A percentile compares a stretch with the other conserved stretches of the same genome.
Evolutionary conservation across 2,797 vertebrate species (phyloP).

Genomic region (Pogoniulus pusillus): DNA sequence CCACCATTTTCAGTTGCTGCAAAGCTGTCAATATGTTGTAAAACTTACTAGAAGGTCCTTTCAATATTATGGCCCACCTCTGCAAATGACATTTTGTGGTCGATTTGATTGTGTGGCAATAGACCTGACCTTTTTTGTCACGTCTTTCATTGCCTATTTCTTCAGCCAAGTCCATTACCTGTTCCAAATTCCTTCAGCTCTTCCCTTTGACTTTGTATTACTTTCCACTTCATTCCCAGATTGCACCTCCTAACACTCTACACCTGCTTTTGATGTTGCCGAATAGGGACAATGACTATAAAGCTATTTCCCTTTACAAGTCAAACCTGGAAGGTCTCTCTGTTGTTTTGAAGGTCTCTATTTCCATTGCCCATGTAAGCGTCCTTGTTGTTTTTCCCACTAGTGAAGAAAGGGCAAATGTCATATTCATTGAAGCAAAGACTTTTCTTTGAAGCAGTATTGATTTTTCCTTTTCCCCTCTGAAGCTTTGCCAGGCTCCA

Average conservation of each 20-base stretch:
- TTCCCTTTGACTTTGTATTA: conserved; percentile 35
- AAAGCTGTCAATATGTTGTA: neutral
- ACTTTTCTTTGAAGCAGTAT: conserved; percentile 56
- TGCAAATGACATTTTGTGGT: conserved; percentile 20
- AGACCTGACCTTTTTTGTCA: neutral
- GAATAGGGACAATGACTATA: conserved; percentile 34
- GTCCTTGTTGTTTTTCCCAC: conserved; percentile 67
- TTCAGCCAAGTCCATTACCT: conserved; percentile 24
- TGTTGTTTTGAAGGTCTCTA: conserved; percentile 30
- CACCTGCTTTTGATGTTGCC: conserved; percentile 47
- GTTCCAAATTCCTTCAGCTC: conserved; percentile 8
- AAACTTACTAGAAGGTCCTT: neutral
- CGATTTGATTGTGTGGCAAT: neutral
- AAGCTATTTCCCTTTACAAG: conserved; percentile 56
- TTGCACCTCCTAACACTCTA: neutral
- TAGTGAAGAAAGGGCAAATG: conserved; percentile 67
- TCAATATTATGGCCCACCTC: neutral
- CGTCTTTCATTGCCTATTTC: neutral
- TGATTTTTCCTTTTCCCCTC: conserved; percentile 65
- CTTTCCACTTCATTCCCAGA: conserved; percentile 34
- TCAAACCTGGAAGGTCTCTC: conserved; percentile 58
- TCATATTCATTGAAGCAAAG: conserved; percentile 70
- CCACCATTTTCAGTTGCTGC: neutral
- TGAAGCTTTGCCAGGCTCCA: conserved; percentile 58
- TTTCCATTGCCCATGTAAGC: conserved; percentile 48